Evolutionary conservation across 2,113 vertebrate species (phyloP), one percentile per base, ranked within the genome.

Genomic region (Protomyctophum bolini): DNA sequence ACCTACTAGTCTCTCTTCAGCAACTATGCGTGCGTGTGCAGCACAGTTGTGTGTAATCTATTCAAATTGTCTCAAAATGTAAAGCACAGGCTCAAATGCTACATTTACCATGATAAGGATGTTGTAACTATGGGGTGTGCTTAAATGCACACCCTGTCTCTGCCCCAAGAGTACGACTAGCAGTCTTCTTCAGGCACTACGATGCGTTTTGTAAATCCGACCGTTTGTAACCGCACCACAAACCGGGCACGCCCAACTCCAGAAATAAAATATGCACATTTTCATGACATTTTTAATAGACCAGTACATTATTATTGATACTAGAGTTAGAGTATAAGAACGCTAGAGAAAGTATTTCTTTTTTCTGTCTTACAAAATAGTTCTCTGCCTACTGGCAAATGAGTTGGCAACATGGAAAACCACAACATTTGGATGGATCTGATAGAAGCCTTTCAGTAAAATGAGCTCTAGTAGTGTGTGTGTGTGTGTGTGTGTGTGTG

Each of bases 201-300:
- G 67, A 66, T 54, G 70, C 58, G 33, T 73, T 73, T 63, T n/a
- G 21, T 58, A 47, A 65, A 33, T 64, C 73, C 62, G 76, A 76
- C 52, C 48, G 63, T 49, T 28, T 51, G 14, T 47, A 63, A n/a
- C 11, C 6, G 11, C 9, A 65, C 52, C 70, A 73, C 76, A 82
- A 71, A 68, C 45, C 12, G 64, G 67, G 76, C 81, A 85, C 50
- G 8, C 79, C 82, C 70, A 57, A 5, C 15, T 66, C 58, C 51
- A 76, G 33, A 84, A 59, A 71, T 66, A 69, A 58, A 52, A 61
- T 14, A 1, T 12, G 3, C 11, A 58, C 15, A 45, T 66, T 63
- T 68, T 71, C 7, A 15, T 6, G 11, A 7, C 29, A 29, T 7
- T 56, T 56, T 10, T 8, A 41, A 66, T 4, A 21, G 46, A 68